A percentile compares a stretch with the other conserved stretches of the same genome.
Evolutionary conservation across 1,140 invertebrate species (phyloP).

Genomic region (Lordiphosa mommai): DNA sequence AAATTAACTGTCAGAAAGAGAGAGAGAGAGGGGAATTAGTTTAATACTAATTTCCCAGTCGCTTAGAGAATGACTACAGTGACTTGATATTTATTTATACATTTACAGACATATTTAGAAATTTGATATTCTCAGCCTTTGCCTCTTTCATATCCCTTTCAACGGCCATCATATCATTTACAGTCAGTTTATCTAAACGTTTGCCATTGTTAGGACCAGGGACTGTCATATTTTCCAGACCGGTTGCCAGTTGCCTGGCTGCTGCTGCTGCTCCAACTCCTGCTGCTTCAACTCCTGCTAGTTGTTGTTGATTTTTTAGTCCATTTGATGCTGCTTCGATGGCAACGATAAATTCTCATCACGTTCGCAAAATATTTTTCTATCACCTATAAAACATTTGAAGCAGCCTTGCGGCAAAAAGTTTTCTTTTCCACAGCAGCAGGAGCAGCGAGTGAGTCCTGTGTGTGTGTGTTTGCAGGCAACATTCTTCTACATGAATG

Average conservation of each 20-base stretch:
- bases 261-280: neutral
- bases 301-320: slow-evolving; percentile 38
- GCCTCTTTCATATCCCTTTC: neutral
- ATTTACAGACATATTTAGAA: no score
- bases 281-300: slow-evolving; percentile 11
- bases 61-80: no score
- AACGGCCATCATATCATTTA: slow-evolving; percentile 51
- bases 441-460: slow-evolving; percentile 39
- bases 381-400: slow-evolving; percentile 76
- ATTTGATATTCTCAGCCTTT: no score
- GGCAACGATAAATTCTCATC: slow-evolving; percentile 70
- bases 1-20: no score
- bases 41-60: no score
- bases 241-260: slow-evolving; percentile 3
- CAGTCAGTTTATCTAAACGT: slow-evolving; percentile 62
- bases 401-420: slow-evolving; percentile 59
- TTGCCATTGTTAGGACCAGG: slow-evolving; percentile 12
- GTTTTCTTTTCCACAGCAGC: slow-evolving; percentile 22
- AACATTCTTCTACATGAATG: slow-evolving; percentile 60
- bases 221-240: slow-evolving; percentile 35
- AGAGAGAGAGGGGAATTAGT: neutral
- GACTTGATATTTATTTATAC: no score
- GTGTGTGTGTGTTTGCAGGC: slow-evolving; percentile 21
- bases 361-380: slow-evolving; percentile 76
- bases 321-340: slow-evolving; percentile 51